Base-by-base conservation (phyloP, 2,888 invertebrate genomes). In the Pristionchus japonicus region DNA sequence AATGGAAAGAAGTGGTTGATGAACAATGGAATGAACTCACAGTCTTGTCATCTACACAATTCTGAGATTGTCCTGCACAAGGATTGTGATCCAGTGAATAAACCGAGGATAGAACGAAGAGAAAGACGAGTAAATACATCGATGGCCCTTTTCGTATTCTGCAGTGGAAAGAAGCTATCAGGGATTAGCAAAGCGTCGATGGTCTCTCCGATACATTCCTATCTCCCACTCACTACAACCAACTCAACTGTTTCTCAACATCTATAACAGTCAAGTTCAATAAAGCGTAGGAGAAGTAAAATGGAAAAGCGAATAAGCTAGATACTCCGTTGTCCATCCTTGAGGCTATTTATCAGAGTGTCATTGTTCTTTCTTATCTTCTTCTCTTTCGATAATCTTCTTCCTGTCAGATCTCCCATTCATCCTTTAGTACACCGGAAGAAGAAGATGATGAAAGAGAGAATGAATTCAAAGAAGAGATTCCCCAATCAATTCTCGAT, bases 331-430 rank as follows among this genome's bases (percentile, higher is more conserved):
- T 31, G 27, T 64, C 31, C 64, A 64, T 64, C 64, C 70, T 70
- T 37, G 37, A 23, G 13, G 23, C 9, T 70, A 27, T 37, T 70
- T 70, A 34, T 70, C 37, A 23, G 70, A 37, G 37, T 34, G 34
- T 7, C 37, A 70, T 70, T 70, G 70, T 70, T 70, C 37, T 20
- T 37, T 70, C 70, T 70, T 70, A 70, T 70, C 70, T 70, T 70
- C 20, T 20, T 70, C 31, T 9, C 31, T 64, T 64, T 64, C 31
- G 64, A 64, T 70, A 70, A 70, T 70, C 70, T 37, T 70, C 37
- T 43, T 23, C 31, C 70, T 70, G 70, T 70, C 70, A 64, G 27
- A 64, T 64, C 64, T 64, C 9, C 31, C 64, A 64, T 64, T 64
- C 64, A n/a, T n/a, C n/a, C n/a, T n/a, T 64, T 64, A 27, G 64